Evolutionary conservation across 2,797 vertebrate genomes (phyloP).

Genomic region (Takifugu ocellatus): DNA sequence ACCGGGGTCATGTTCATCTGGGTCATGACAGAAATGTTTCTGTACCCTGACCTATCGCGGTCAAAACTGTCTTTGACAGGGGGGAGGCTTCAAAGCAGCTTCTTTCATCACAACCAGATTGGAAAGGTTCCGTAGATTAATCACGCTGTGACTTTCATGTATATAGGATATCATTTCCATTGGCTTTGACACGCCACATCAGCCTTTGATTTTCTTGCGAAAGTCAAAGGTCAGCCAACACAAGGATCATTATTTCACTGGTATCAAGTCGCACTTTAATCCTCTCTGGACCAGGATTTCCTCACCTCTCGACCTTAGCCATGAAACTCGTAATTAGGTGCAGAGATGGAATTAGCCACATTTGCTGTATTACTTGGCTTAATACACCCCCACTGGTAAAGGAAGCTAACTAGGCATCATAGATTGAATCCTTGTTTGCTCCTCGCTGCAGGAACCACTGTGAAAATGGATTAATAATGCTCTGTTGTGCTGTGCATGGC

Average conservation of each 20-base stretch:
- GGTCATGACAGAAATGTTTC: conserved; percentile 17
- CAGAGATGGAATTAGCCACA: conserved; percentile 20
- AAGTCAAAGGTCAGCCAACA: conserved; percentile 60
- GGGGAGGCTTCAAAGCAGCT: conserved; percentile 52
- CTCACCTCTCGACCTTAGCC: conserved; percentile 45
- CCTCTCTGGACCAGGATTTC: conserved; percentile 31
- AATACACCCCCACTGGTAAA: conserved; percentile 19
- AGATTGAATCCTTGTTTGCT: conserved; percentile 48
- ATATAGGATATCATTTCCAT: conserved; percentile 44
- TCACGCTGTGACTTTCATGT: conserved; percentile 47
- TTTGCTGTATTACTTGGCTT: conserved; percentile 20
- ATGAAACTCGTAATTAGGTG: conserved; percentile 22
- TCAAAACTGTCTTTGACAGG: conserved; percentile 33
- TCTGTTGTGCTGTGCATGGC: conserved; percentile 30
- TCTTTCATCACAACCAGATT: conserved; percentile 45
- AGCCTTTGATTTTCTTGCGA: conserved; percentile 49
- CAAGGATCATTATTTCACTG: conserved; percentile 48
- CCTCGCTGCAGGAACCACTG: conserved; percentile 44
- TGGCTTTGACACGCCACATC: conserved; percentile 20
- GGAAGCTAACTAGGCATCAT: conserved; percentile 38
- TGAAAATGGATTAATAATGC: conserved; percentile 68
- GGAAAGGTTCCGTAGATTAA: conserved; percentile 35
- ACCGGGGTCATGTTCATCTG: conserved; percentile 43
- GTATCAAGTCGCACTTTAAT: conserved; percentile 52
- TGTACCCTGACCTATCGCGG: conserved; percentile 49